Evolutionary conservation across 2,888 invertebrate species (phyloP).

Genomic region (Scaptomyza polygonia): DNA sequence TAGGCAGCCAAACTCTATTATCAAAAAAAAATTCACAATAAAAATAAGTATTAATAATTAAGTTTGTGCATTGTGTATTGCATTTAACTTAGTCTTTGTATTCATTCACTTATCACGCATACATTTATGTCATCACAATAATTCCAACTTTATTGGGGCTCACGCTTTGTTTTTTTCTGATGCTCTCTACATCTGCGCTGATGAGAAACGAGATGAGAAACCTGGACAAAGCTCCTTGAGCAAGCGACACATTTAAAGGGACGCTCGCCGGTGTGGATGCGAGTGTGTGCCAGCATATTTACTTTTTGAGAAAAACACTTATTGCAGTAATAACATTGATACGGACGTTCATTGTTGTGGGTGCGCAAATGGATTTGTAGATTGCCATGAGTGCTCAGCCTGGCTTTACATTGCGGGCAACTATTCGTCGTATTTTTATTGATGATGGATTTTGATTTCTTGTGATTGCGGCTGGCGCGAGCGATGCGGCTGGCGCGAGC

Average conservation of each 20-base stretch:
- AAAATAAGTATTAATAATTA: too few relatives aligned
- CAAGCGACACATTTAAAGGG: conserved; percentile 19
- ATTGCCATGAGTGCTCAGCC: conserved; percentile 8
- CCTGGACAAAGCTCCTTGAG: not conserved
- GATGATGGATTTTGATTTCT: not conserved
- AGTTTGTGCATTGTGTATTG: not conserved
- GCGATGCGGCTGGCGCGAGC: too few relatives aligned
- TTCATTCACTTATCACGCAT: not conserved
- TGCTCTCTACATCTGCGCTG: not conserved
- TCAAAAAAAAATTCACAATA: too few relatives aligned
- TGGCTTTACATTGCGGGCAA: conserved; percentile 3
- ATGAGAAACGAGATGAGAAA: not conserved
- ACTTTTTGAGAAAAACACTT: conserved; percentile 10
- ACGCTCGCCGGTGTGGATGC: conserved; percentile 30
- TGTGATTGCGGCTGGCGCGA: too few relatives aligned
- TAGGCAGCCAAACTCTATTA: too few relatives aligned
- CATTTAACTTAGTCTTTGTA: not conserved
- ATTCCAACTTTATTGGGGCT: not conserved
- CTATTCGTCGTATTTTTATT: too few relatives aligned
- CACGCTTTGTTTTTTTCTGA: not conserved
- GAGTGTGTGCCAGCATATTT: conserved; percentile 12
- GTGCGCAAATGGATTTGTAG: conserved; percentile 16
- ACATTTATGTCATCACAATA: too few relatives aligned
- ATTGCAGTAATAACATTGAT: conserved; percentile 13
- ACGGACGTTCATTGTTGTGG: conserved; percentile 36